Evolutionary conservation across 2,113 vertebrate genomes (phyloP).

Genomic region (Podiceps cristatus): DNA sequence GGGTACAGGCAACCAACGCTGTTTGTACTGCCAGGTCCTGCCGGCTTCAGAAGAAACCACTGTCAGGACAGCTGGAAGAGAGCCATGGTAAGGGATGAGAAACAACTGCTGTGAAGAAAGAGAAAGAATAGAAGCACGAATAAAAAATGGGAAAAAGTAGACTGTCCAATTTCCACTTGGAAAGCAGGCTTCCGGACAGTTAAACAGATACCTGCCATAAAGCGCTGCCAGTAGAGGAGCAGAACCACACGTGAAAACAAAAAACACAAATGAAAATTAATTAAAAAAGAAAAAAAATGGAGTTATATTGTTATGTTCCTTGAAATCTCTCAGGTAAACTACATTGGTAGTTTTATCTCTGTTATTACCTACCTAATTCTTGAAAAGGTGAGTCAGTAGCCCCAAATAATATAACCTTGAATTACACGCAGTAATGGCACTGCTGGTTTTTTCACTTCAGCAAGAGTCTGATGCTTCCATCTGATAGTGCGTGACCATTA

Average conservation of each 20-base stretch:
- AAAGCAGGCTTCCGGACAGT: background rate
- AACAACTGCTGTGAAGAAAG: background rate
- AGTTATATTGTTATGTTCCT: background rate
- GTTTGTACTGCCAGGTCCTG: accelerated
- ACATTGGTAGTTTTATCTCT: background rate
- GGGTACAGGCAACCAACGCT: accelerated
- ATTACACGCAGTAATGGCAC: background rate
- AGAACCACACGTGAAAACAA: background rate
- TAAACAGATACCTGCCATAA: accelerated
- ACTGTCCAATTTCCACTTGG: accelerated
- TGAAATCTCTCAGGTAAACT: background rate
- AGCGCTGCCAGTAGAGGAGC: background rate
- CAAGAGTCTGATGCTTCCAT: background rate
- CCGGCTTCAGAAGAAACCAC: accelerated
- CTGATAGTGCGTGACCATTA: accelerated
- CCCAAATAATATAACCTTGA: too few species aligned
- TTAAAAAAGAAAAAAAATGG: background rate
- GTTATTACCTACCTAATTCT: background rate
- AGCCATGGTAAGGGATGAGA: accelerated
- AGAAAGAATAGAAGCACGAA: too few species aligned
- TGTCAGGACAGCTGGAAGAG: background rate
- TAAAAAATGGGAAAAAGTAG: accelerated
- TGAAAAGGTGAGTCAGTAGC: too few species aligned
- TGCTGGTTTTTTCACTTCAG: too few species aligned
- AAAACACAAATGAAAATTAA: background rate